A percentile compares a stretch with the other conserved stretches of the same genome.
Conservation (phyloP, 2,888 invertebrate species). For the Seira sanloemensis region DNA sequence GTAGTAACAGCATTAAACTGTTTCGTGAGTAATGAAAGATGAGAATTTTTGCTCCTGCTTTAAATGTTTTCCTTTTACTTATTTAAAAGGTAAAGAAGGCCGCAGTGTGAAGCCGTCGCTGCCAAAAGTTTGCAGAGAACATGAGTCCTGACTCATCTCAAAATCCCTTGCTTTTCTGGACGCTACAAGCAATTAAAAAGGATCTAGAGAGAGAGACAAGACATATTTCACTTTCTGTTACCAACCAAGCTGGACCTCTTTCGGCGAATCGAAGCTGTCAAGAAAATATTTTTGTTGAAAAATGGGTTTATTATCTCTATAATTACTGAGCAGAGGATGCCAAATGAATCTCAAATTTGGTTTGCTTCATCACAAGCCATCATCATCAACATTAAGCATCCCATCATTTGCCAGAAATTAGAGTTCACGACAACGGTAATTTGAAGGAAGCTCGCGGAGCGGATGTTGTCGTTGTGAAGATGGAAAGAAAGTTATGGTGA, state of each 20-base stretch:
- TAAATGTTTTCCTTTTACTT: not conserved
- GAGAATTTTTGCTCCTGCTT: not conserved
- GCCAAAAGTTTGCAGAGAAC: not conserved
- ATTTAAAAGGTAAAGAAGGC: not conserved
- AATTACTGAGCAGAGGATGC: conserved; percentile 60
- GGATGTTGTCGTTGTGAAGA: not conserved
- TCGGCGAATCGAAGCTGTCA: conserved; percentile 36
- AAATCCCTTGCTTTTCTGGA: conserved; percentile 7
- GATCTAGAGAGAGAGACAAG: not conserved
- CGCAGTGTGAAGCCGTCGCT: not conserved
- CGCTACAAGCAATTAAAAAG: conserved; percentile 21
- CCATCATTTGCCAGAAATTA: conserved; percentile 39
- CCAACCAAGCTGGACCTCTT: conserved; percentile 8
- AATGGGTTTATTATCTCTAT: conserved; percentile 63
- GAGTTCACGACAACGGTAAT: conserved; percentile 31
- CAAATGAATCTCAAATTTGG: conserved; percentile 59
- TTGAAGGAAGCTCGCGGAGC: not conserved
- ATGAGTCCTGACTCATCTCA: not conserved
- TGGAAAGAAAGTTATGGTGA: conserved; percentile 16
- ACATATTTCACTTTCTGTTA: conserved; percentile 11
- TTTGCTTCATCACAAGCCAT: conserved; percentile 36
- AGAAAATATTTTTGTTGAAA: conserved; percentile 46
- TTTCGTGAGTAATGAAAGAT: not conserved
- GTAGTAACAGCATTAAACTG: not conserved
- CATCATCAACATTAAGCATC: not conserved